A percentile compares a stretch with the other conserved stretches of the same genome.
Conservation (phyloP, 2,113 vertebrate species). For the Festucalex cinctus region DNA sequence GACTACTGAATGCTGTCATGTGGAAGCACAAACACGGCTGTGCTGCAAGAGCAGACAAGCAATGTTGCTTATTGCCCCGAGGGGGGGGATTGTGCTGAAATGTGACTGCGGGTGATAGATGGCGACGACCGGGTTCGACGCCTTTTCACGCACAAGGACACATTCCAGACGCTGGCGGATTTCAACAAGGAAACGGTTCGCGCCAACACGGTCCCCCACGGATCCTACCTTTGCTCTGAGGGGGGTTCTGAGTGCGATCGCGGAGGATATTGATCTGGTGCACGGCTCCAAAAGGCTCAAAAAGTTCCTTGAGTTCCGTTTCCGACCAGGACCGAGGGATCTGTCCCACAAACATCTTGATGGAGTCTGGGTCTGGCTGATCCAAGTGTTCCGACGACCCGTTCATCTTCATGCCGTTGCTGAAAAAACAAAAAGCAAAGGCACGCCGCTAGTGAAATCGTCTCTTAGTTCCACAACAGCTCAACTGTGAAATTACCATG, state of each 20-base stretch:
- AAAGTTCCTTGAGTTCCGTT: conserved; percentile 98
- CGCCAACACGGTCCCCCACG: background rate
- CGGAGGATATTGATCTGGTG: conserved; percentile 98
- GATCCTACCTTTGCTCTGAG: conserved; percentile 93
- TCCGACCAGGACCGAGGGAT: conserved; percentile 94
- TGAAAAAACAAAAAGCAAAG: conserved; percentile 35
- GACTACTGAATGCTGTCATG: conserved; percentile 18
- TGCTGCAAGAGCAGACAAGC: conserved; percentile 35
- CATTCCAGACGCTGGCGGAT: background rate
- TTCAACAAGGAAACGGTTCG: background rate
- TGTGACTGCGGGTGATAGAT: conserved; percentile 22
- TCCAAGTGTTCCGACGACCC: conserved; percentile 95
- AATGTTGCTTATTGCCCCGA: conserved; percentile 14
- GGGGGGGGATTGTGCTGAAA: conserved; percentile 20
- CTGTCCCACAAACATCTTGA: conserved; percentile 99
- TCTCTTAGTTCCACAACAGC: background rate
- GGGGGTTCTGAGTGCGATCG: conserved; percentile 95
- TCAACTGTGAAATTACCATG: background rate
- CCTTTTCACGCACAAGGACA: conserved; percentile 5
- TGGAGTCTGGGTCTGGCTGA: conserved; percentile 94
- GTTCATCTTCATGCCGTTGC: conserved; percentile 98
- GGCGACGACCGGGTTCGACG: conserved; percentile 15
- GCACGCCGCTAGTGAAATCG: no score
- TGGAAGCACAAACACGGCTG: conserved; percentile 22
- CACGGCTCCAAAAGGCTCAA: conserved; percentile 94